Evolutionary conservation across 2,888 invertebrate genomes (phyloP).

Genomic region (Alviniconcha strummeri): DNA sequence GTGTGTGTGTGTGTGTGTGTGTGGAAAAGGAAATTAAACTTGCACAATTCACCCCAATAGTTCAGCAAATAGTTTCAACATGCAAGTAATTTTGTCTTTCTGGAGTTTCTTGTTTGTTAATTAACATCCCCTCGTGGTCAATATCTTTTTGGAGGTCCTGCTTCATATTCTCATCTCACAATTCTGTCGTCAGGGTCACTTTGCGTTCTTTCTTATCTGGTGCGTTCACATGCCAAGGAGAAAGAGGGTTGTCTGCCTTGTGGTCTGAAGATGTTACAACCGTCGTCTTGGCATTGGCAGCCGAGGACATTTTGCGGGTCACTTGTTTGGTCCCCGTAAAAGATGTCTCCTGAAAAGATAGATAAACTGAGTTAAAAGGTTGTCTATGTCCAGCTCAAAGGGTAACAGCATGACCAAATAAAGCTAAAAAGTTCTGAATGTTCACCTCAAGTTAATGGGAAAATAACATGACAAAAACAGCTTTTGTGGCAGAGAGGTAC

Average conservation of each 20-base stretch:
- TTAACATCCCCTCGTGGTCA: too few species aligned
- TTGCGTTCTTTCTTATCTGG: slow-evolving; percentile 56
- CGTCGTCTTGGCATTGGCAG: slow-evolving; percentile 42
- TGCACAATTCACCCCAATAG: too few species aligned
- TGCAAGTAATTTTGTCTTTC: too few species aligned
- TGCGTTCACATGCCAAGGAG: slow-evolving; percentile 54
- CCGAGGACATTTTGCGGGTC: slow-evolving; percentile 51
- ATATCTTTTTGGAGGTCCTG: too few species aligned
- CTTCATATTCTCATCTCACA: slow-evolving; percentile 42
- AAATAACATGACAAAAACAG: not conserved
- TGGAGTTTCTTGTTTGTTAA: too few species aligned
- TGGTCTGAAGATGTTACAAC: slow-evolving; percentile 42
- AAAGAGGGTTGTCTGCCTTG: slow-evolving; percentile 43
- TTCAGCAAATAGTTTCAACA: too few species aligned
- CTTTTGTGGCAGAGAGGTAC: not conserved
- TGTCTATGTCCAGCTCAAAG: too few species aligned
- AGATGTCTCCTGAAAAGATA: slow-evolving; percentile 58
- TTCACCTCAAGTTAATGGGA: not conserved
- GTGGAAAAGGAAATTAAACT: too few species aligned
- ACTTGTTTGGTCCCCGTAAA: slow-evolving; percentile 57
- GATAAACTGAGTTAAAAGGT: too few species aligned
- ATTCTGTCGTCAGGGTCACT: slow-evolving; percentile 61
- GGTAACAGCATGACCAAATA: too few species aligned
- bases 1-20: too few species aligned
- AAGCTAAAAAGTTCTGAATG: not conserved